Base-by-base conservation (phyloP, 37 sponge, comb jelly and placozoan genomes). In the Trichoplax adhaerens region DNA sequence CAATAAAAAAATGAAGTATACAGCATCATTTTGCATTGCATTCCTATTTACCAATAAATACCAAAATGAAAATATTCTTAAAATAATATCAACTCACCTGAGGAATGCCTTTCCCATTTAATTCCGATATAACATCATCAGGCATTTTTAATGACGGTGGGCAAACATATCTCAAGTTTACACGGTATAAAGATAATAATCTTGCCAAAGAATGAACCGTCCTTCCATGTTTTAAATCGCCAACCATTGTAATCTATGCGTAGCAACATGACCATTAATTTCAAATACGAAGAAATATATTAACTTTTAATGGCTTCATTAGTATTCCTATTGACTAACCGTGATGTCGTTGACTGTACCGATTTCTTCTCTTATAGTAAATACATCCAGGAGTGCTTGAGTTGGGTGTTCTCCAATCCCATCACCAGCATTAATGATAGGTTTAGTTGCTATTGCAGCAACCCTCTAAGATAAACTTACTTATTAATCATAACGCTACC, bases 331-430 rank as follows among this genome's bases (percentile, higher is more conserved):
- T 29, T 29, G 29, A 29, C 95, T 79, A 48, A 96, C 99, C 48
- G 85, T 96, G n/a, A 91, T 71, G 60, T 85, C 85, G 65, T 97
- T 97, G 58, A 97, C 93, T 57, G 99, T 97, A 29, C 99, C 99
- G 67, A 92, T 91, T 76, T 97, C 99, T 70, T 97, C 93, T 75
- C 99, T 64, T 56, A 97, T 97, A 58, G 99, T 97, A 81, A 89
- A 97, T 29, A 97, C 81, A 58, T 97, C 99, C 61, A 97, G 81
- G 54, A 97, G 79, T 48, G 99, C 99, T 71, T 97, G 99, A 1
- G 93, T 92, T n/a, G 99, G 99, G 74, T 97, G 99, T 71, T 97
- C 99, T 4, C 93, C 90, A 0, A 80, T 76, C 8, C 99, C 99
- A 72, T 97, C 94, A 2, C 99, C 99, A 58, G 90, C 99, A 72